Conservation (phyloP, 2,113 vertebrate genomes). For the Otis tarda region DNA sequence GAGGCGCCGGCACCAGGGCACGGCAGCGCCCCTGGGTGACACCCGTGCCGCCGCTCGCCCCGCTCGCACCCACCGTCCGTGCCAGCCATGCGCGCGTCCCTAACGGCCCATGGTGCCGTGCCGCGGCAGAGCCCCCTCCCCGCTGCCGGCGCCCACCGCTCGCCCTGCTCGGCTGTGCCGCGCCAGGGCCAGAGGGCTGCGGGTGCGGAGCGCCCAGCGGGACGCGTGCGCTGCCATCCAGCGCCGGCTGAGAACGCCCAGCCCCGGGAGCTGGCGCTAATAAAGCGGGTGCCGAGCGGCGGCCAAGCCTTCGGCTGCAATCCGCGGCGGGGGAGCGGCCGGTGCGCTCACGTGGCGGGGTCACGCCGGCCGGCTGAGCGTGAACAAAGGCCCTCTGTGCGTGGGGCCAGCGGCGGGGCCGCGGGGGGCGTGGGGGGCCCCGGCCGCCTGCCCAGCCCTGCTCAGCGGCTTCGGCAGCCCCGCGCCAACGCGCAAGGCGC, state of each 20-base stretch:
- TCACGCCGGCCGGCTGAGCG: conserved; percentile 55
- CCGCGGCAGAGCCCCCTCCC: conserved; percentile 3
- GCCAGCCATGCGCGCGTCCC: conserved; percentile 24
- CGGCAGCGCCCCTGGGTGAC: accelerated
- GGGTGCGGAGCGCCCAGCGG: background rate
- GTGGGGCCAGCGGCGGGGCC: background rate
- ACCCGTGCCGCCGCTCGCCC: background rate
- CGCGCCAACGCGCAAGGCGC: accelerated
- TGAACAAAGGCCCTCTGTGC: conserved; percentile 33
- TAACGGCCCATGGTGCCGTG: background rate
- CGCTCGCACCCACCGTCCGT: conserved; percentile 22
- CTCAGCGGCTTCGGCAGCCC: background rate
- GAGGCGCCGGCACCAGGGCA: background rate
- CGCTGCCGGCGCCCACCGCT: background rate
- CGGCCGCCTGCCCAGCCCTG: background rate
- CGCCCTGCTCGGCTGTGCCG: background rate
- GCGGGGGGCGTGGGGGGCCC: background rate
- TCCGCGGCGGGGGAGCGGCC: background rate
- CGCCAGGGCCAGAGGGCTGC: background rate
- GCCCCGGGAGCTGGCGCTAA: conserved; percentile 8
- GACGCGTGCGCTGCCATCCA: background rate
- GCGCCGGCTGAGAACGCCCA: background rate
- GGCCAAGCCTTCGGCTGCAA: conserved; percentile 7
- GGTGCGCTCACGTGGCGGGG: conserved; percentile 46
- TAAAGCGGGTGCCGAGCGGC: conserved; percentile 3